Evolutionary conservation across 1,140 invertebrate species (phyloP), one percentile per base, ranked within the genome.

Genomic region (Apis florea): DNA sequence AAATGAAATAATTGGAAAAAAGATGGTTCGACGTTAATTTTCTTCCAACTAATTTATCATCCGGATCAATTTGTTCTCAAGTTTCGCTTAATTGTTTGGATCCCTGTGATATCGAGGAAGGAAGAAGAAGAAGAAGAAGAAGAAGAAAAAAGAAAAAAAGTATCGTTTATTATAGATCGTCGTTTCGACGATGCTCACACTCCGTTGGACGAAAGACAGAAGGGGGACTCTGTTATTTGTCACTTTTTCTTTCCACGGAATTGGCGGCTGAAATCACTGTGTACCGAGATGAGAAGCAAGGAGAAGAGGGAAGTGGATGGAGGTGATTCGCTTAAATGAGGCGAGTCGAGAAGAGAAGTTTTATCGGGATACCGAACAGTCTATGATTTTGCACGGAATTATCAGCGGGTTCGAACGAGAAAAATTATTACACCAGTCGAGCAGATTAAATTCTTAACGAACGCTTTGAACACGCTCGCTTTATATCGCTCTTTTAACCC

Each of bases 81-180:
- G 31, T 40, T 40, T 40, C 31, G 4, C 2, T 40, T 40, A 40
- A 40, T 40, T 3, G 31, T 40, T 40, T 6, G 31, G 31, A 40
- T 40, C 31, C 6, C 31, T 40, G 5, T 40, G 31, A 40, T 40
- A 40, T 40, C 8, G 0, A 31, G 9, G 12, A 12, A 26, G 17
- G 11, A 26, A 19, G 17, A 24, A 19, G 24, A 51, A 40, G 24
- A 51, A 40, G 49, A 31, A 19, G 17, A 26, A 17, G 9, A 53
- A 31, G 26, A 31, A 5, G 15, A 6, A 24, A 3, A 63, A 63
- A 17, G 70, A 21, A 40, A n/a, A n/a, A n/a, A n/a, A n/a, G n/a
- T 68, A 76, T 74, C 56, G 63, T 21, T 79, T 75, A 75, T 84
- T 81, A 75, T 70, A 69, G 70, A 70, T 40, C 24, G 21, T 59